Evolutionary conservation across 1,140 invertebrate genomes (phyloP).

Genomic region (Bombus superbus): DNA sequence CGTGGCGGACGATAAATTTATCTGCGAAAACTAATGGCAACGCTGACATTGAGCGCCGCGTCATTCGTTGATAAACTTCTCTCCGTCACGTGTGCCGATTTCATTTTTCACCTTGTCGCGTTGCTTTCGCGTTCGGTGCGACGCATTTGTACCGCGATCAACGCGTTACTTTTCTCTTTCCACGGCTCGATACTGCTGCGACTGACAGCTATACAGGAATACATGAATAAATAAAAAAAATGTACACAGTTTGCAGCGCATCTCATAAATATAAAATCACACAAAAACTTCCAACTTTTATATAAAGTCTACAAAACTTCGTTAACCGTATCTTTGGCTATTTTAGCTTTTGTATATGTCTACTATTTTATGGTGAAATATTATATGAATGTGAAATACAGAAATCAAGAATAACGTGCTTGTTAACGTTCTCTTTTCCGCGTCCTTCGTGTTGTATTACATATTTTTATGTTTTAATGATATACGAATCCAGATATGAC

Average conservation of each 20-base stretch:
- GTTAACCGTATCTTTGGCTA: no score
- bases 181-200: no score
- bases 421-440: no score
- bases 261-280: neutral
- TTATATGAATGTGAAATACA: no score
- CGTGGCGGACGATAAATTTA: slow-evolving; percentile 22
- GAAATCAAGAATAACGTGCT: no score
- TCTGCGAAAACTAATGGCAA: slow-evolving; percentile 11
- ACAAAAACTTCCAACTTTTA: neutral
- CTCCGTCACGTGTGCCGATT: neutral
- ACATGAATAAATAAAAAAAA: neutral
- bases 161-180: slow-evolving; percentile 1
- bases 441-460: no score
- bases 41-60: neutral
- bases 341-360: no score
- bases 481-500: no score
- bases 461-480: no score
- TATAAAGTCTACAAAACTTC: no score
- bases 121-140: neutral
- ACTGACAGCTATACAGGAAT: neutral
- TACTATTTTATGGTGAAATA: no score
- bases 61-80: slow-evolving; percentile 15
- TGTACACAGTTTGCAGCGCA: neutral
- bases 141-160: neutral
- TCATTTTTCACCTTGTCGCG: slow-evolving; percentile 2